These are phyloP conservation scores for Caracal caracal DNA, from an alignment of 2,113 vertebrate genomes.

Conservation along the genomic window DNA sequence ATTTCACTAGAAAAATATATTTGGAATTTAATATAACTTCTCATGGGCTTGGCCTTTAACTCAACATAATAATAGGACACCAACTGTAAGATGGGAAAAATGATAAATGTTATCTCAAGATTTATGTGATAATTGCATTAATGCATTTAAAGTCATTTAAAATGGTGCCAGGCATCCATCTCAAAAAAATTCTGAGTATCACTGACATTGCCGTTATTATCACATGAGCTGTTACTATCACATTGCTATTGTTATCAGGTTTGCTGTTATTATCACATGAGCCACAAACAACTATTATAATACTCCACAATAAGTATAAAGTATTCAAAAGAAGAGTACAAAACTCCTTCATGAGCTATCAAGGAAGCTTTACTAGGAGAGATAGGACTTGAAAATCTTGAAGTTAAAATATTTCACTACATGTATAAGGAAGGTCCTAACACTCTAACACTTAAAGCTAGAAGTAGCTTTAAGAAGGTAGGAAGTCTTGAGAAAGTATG, in stretches of 20 bases:
- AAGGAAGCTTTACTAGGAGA: background rate
- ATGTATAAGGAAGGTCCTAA: background rate
- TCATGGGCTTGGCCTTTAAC: background rate
- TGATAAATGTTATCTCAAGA: background rate
- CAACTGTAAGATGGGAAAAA: background rate
- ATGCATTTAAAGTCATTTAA: background rate
- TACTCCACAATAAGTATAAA: background rate
- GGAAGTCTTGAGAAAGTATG: background rate
- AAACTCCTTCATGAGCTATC: background rate
- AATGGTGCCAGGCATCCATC: background rate
- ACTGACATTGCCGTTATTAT: background rate
- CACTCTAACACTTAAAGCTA: background rate
- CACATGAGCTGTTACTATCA: background rate
- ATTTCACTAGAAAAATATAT: conserved; percentile 17
- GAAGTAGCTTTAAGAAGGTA: background rate
- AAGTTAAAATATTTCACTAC: background rate
- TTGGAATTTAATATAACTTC: conserved; percentile 5
- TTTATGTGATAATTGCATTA: background rate
- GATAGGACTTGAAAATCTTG: background rate
- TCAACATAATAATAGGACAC: background rate
- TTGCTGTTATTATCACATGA: background rate
- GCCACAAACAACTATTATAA: background rate
- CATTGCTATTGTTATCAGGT: too few relatives aligned
- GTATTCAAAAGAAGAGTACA: background rate
- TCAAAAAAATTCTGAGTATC: background rate